phyloP scores from a whole-genome alignment of 37 sponge, comb jelly and placozoan species.

The Sycon ciliatum region DNA sequence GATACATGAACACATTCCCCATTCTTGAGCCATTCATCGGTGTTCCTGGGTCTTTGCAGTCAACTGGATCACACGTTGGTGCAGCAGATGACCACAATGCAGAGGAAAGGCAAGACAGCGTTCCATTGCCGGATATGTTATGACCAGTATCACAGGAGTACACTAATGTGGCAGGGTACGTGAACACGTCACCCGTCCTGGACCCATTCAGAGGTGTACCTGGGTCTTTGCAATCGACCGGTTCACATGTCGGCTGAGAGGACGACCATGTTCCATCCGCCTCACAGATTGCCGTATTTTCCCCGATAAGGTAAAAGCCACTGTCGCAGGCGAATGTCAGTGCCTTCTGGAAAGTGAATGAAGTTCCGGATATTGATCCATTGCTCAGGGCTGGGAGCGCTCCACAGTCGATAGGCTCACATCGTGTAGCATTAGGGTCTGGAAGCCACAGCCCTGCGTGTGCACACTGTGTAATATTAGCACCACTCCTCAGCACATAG shows the following conservation, averaged over 20 bases:
- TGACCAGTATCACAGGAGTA: constrained; percentile 21
- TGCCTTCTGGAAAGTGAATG: constrained; percentile 14
- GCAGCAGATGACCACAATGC: no score
- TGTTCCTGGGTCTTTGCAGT: no score
- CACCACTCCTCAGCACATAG: no score
- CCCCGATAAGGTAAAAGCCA: constrained; percentile 37
- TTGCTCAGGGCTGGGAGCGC: constrained; percentile 22
- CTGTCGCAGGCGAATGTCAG: constrained; percentile 36
- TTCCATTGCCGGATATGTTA: background rate
- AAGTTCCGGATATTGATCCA: constrained; percentile 27
- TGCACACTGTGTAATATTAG: constrained; percentile 16
- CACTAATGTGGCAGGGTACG: background rate
- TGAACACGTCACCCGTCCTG: constrained; percentile 20
- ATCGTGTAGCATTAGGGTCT: background rate
- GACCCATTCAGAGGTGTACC: constrained; percentile 37
- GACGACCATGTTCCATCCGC: constrained; percentile 49
- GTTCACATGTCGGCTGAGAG: constrained; percentile 22
- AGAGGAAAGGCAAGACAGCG: no score
- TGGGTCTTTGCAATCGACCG: constrained; percentile 35
- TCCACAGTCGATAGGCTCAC: constrained; percentile 41
- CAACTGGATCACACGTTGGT: no score
- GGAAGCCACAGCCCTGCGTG: background rate
- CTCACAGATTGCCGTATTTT: constrained; percentile 18
- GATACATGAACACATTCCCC: no score
- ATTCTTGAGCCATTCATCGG: no score